These are phyloP conservation scores for Perdix hodgsoniae DNA, from an alignment of 2,797 vertebrate genomes.

Conservation along the genomic window DNA sequence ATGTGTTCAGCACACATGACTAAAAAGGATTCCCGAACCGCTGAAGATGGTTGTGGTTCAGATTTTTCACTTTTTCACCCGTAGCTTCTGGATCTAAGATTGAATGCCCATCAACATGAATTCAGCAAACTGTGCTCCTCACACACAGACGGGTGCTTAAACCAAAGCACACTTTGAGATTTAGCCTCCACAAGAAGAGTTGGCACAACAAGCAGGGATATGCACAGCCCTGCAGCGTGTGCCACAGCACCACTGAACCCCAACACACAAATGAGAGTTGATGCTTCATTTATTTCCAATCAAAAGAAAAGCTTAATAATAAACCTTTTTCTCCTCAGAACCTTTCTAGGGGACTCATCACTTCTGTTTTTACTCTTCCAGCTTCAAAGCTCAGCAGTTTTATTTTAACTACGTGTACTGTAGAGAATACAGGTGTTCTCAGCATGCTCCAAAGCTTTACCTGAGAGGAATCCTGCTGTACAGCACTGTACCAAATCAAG, in stretches of 20 bases:
- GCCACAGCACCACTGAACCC: not conserved
- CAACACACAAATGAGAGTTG: not conserved
- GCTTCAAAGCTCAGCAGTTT: not conserved
- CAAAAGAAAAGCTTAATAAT: not conserved
- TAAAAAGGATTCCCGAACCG: not conserved
- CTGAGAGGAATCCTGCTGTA: not conserved
- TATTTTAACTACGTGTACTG: not conserved
- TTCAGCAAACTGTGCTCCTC: not conserved
- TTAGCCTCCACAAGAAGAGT: not conserved
- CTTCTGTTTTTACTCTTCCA: not conserved
- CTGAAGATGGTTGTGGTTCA: not conserved
- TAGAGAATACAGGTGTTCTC: not conserved
- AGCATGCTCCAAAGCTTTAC: not conserved
- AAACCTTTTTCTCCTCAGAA: not conserved
- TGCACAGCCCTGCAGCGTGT: not conserved
- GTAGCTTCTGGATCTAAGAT: not conserved
- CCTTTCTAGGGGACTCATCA: not conserved
- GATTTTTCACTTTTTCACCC: not conserved
- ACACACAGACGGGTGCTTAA: not conserved
- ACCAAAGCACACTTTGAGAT: not conserved
- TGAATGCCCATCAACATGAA: not conserved
- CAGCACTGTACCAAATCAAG: not conserved
- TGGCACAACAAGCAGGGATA: not conserved
- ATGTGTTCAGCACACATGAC: not conserved
- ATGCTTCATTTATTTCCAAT: not conserved